phyloP scores from a whole-genome alignment of 1,140 invertebrate species.

The Bactericera cockerelli region DNA sequence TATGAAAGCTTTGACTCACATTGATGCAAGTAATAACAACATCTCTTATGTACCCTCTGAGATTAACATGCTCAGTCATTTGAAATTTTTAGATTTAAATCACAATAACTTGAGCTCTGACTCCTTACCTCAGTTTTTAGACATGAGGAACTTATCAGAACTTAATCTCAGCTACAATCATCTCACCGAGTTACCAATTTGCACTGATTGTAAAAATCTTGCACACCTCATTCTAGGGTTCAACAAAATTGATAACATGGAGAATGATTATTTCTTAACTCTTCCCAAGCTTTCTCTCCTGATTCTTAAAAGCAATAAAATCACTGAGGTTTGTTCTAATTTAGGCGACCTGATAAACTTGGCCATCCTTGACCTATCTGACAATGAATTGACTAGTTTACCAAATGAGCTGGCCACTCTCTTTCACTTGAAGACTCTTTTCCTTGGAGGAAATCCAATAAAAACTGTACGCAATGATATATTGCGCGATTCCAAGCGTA shows the following conservation, averaged over 20 bases:
- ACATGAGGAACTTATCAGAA: background rate
- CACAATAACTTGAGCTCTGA: background rate
- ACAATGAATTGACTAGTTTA: background rate
- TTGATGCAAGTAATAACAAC: background rate
- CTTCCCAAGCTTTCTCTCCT: background rate
- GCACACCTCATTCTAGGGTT: background rate
- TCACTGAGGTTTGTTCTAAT: background rate
- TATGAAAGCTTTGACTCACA: background rate
- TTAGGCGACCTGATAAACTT: background rate
- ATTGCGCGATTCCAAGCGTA: background rate
- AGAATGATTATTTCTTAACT: background rate
- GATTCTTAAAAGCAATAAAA: background rate
- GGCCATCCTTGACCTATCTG: background rate
- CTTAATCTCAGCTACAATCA: background rate
- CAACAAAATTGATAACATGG: background rate
- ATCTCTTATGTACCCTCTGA: background rate
- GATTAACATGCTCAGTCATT: background rate
- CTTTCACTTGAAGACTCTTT: background rate
- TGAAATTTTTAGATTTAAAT: background rate
- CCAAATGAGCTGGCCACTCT: background rate
- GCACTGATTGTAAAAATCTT: background rate
- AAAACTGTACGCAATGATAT: conserved; percentile 5
- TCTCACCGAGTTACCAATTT: background rate
- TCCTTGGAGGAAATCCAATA: background rate
- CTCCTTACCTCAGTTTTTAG: background rate